Evolutionary conservation across 2,113 vertebrate species (phyloP).

Genomic region (Falcunculus frontatus): DNA sequence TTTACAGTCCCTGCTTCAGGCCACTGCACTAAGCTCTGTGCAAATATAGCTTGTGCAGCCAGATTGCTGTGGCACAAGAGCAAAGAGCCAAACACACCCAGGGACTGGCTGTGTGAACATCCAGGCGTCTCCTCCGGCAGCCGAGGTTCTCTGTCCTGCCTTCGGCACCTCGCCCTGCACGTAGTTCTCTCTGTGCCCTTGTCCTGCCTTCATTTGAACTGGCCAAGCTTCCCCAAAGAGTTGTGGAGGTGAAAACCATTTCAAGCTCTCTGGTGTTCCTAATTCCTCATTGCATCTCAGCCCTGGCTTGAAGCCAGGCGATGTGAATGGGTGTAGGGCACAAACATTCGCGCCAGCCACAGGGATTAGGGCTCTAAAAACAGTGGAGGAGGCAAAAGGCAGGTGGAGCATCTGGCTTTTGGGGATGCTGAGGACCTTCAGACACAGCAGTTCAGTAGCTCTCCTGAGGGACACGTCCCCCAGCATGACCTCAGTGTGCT

Average conservation of each 20-base stretch:
- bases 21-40: background rate
- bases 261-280: background rate
- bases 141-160: background rate
- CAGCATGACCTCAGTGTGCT: rapidly evolving
- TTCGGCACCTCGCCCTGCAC: rapidly evolving
- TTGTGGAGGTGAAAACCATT: background rate
- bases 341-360: rapidly evolving
- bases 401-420: background rate
- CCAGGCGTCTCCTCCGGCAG: rapidly evolving
- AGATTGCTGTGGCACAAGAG: background rate
- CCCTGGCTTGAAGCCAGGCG: background rate
- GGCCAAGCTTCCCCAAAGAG: background rate
- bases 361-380: background rate
- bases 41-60: background rate
- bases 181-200: rapidly evolving
- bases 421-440: background rate
- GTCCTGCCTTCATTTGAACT: background rate
- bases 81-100: background rate
- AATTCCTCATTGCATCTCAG: background rate
- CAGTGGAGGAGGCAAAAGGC: background rate
- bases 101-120: background rate
- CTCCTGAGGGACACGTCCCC: background rate
- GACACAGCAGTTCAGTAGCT: background rate
- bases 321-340: rapidly evolving
- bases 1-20: background rate